Base-by-base conservation (phyloP, 35 echinoderm and acorn worm genomes). In the Anneissia japonica region DNA sequence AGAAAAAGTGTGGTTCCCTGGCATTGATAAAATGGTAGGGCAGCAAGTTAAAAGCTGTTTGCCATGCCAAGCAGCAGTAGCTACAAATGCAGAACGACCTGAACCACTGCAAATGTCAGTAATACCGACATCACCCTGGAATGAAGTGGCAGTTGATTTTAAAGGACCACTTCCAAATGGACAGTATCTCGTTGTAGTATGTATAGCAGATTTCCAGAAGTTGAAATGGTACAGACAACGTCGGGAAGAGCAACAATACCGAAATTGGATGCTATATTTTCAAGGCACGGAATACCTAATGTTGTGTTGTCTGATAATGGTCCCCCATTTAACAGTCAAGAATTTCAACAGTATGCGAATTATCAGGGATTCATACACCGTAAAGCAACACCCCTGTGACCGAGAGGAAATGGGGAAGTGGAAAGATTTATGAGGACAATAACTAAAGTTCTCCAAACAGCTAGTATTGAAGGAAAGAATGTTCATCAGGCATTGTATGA, bases 1-100 rank as follows among this genome's bases (percentile, higher is more conserved):
- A 31, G 38, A 73, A 37, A 91, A 95, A 37, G 85, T 95, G 11
- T 91, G 93, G 85, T 95, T 91, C 31, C 85, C 89, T 76, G 89
- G 81, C 1, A 88, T 88, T 37, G 85, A 91, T 75, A 55, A 41
- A 0, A 84, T 85, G 82, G 81, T 91, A 1, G 51, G 86, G 72
- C 35, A 73, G 3, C 85, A 74, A 39, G 82, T 97, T n/a, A 75
- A 77, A 84, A 34, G 39, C 39, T 97, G 94, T 72, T 23, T 93
- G 32, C 81, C 86, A 83, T 97, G 87, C 74, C 86, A 96, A 89
- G 84, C 84, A 31, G n/a, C n/a, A n/a, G n/a, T n/a, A n/a, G 17
- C 91, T 46, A 93, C 84, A 33, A n/a, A 37, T n/a, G 79, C 74
- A 35, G 77, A 19, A 37, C 55, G 37, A 0, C 80, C 84, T 31